Evolutionary conservation across 2,113 vertebrate genomes (phyloP), one percentile per base, ranked within the genome.

Genomic region (Riparia riparia): DNA sequence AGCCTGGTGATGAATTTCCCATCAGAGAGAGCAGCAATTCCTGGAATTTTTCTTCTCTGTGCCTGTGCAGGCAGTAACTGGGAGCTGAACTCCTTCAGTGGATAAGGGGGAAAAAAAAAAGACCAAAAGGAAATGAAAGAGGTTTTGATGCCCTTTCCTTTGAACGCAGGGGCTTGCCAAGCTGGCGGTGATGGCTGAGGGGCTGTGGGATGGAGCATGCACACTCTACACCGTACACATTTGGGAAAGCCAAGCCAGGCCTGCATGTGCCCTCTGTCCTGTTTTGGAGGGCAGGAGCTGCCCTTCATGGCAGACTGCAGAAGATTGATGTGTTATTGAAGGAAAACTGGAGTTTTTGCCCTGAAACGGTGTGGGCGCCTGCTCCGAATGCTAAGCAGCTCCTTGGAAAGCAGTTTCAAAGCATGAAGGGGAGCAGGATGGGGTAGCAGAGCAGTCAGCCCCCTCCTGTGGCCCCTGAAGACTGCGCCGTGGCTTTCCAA

Each of bases 301-400:
- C 74, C 82, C 94, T 97, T 93, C 71, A 69, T 72, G 70, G 71
- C 68, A 80, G 63, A 9, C 71, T 93, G 79, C 93, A 83, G 87
- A 76, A 88, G 94, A 92, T 90, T n/a, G 4, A 95, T 95, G 47
- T 74, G 64, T 63, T 93, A 95, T 96, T 90, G 94, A 97, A 97
- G 82, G 89, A 42, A 95, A 96, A 95, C 0, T 0, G 1, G 76
- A 78, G 76, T 86, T 96, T 96, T 93, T 96, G 93, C 86, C 93
- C 90, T 95, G 86, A 68, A 95, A 90, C 2, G 0, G 68, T 2
- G 1, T 0, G 2, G 51, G 18, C 0, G 0, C 80, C 95, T 96
- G 96, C 76, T 96, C 86, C 3, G 89, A 92, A 97, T 96, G 82
- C 86, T 95, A 95, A 97, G 68, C 69, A 95, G 82, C 93, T 95